Conservation (phyloP, 2,797 vertebrate genomes). For the Eremophila alpestris region DNA sequence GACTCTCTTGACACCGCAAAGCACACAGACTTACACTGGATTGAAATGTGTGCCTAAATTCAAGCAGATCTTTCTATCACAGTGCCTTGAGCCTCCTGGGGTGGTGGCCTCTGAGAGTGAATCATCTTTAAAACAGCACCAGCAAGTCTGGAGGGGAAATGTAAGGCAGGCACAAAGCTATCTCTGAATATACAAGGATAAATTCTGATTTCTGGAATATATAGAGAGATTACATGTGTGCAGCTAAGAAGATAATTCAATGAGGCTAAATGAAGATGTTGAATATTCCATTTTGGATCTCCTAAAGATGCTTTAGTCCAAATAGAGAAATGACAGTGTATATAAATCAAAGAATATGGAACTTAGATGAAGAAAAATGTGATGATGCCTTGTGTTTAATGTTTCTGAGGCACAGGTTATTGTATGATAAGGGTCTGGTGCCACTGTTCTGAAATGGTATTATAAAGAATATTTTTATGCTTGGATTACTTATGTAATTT, state of each 20-base stretch:
- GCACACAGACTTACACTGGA: not conserved
- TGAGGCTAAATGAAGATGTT: not conserved
- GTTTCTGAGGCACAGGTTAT: not conserved
- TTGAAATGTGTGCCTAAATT: not conserved
- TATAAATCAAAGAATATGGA: not conserved
- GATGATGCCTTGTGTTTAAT: not conserved
- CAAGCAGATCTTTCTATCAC: not conserved
- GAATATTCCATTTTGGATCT: not conserved
- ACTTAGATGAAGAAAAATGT: not conserved
- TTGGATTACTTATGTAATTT: slow-evolving; percentile 16
- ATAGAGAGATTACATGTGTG: not conserved
- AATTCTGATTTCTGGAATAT: not conserved
- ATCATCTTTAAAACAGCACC: not conserved
- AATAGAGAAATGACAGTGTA: not conserved
- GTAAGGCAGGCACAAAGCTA: not conserved
- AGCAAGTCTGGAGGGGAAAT: not conserved
- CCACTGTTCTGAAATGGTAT: not conserved
- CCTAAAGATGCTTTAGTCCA: not conserved
- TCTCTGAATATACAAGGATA: not conserved
- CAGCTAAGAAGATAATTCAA: not conserved
- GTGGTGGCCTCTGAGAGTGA: not conserved
- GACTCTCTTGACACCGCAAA: not conserved
- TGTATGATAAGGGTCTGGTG: not conserved
- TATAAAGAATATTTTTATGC: slow-evolving; percentile 22
- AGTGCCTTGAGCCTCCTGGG: not conserved